Evolutionary conservation across 2,888 invertebrate species (phyloP).

Genomic region (Agonopterix alstromeriana): DNA sequence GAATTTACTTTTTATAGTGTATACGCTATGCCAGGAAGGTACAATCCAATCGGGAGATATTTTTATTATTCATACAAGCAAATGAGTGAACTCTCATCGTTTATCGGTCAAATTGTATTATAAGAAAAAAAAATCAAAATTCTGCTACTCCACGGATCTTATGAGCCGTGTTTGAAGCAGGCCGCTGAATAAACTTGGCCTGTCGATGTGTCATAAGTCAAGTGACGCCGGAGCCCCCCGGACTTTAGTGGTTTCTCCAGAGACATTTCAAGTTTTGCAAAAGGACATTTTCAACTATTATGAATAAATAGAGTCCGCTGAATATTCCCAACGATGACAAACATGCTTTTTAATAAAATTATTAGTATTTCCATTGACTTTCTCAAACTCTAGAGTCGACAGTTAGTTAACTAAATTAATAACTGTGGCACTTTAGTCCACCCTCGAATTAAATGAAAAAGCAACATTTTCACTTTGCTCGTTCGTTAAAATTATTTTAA

Average conservation of each 20-base stretch:
- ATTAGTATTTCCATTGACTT: too few species aligned
- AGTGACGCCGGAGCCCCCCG: constrained; percentile 47
- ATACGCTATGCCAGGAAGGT: too few species aligned
- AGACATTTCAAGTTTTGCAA: constrained; percentile 16
- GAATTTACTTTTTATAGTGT: too few species aligned
- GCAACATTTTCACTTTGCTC: constrained; percentile 53
- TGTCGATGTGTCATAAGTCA: constrained; percentile 76
- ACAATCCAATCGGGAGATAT: too few species aligned
- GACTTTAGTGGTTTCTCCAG: constrained; percentile 34
- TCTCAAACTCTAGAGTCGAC: neutral
- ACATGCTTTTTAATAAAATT: too few species aligned
- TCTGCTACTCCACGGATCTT: constrained; percentile 36
- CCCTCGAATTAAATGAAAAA: constrained; percentile 43
- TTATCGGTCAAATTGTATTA: too few species aligned
- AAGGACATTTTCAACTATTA: constrained; percentile 3
- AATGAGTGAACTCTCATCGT: too few species aligned
- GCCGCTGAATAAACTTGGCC: constrained; percentile 69
- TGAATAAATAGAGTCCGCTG: neutral
- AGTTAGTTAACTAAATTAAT: neutral
- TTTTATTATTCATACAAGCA: neutral
- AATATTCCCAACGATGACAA: neutral
- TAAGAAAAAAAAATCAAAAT: neutral
- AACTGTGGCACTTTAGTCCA: neutral
- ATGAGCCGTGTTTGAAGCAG: constrained; percentile 44
- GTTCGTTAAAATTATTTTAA: constrained; percentile 55